These are phyloP conservation scores for Flexamia atlantica DNA, from an alignment of 2,888 invertebrate genomes.

Conservation along the genomic window DNA sequence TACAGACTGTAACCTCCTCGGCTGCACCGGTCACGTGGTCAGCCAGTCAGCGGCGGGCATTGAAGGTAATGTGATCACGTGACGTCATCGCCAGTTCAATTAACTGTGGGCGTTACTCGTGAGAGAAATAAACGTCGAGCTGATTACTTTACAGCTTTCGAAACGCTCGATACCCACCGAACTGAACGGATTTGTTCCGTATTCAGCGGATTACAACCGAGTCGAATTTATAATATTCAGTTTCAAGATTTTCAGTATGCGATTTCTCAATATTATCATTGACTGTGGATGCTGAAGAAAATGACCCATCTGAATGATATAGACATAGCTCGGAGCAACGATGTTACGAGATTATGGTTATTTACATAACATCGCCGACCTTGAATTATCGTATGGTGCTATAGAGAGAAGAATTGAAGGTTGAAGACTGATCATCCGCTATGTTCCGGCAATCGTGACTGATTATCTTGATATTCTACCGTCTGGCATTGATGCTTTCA, in stretches of 20 bases:
- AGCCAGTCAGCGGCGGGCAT: background rate
- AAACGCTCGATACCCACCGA: background rate
- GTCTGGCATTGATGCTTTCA: background rate
- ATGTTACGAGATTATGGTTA: background rate
- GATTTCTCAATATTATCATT: too few relatives aligned
- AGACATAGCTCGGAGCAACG: background rate
- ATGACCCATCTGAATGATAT: too few relatives aligned
- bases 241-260: too few relatives aligned
- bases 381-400: conserved; percentile 4
- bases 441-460: conserved; percentile 6
- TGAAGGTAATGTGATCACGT: conserved; percentile 20
- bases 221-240: background rate
- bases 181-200: background rate
- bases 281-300: too few relatives aligned
- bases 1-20: background rate
- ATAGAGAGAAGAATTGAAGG: conserved; percentile 8
- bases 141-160: conserved; percentile 34
- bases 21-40: too few relatives aligned
- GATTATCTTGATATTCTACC: background rate
- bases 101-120: conserved; percentile 8
- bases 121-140: background rate
- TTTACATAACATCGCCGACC: background rate
- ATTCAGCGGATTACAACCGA: background rate
- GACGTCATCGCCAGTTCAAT: conserved; percentile 11
- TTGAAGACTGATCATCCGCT: conserved; percentile 8